Evolutionary conservation across 2,797 vertebrate genomes (phyloP), one percentile per base, ranked within the genome.

Genomic region (Diglossa cyanea): DNA sequence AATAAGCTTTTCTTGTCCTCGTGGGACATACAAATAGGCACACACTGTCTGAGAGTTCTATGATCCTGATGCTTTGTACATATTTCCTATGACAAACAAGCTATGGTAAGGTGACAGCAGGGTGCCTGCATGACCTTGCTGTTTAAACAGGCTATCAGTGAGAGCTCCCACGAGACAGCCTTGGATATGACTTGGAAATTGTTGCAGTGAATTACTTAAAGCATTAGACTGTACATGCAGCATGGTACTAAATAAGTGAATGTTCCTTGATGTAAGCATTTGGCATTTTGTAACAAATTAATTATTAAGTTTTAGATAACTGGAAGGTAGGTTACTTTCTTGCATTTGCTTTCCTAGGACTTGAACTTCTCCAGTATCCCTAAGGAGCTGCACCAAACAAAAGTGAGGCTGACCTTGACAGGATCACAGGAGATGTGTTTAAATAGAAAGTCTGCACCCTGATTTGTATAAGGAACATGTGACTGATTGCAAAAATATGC

Each of bases 201-300:
- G 19, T 62, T 51, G 28, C n/a, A 77, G 40, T 53, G 86, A 89
- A 77, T 89, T 90, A 71, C 40, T 79, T 66, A 76, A 57, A 48
- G 13, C 37, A 20, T 71, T 74, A 61, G 33, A 7, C 24, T 76
- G 11, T 70, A 55, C 0, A 2, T 25, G 39, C 28, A 37, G 9
- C n/a, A 24, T 33, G 13, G 9, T 61, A 51, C 25, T 78, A 90
- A 88, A 63, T 40, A 86, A 84, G 24, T 24, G 9, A 77, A 40
- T 37, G 6, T 68, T 86, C 83, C 54, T 77, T 90, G 23, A 21
- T 23, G 24, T 28, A 76, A 78, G 5, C 8, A n/a, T 80, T 70
- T 71, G 37, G 8, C 21, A 80, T 91, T 87, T 94, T 84, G 11
- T 19, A 86, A 72, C 17, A 86, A 75, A 91, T 33, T 51, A 90